Evolutionary conservation across 1,140 invertebrate species (phyloP), one percentile per base, ranked within the genome.

Genomic region (Aphis craccivora): DNA sequence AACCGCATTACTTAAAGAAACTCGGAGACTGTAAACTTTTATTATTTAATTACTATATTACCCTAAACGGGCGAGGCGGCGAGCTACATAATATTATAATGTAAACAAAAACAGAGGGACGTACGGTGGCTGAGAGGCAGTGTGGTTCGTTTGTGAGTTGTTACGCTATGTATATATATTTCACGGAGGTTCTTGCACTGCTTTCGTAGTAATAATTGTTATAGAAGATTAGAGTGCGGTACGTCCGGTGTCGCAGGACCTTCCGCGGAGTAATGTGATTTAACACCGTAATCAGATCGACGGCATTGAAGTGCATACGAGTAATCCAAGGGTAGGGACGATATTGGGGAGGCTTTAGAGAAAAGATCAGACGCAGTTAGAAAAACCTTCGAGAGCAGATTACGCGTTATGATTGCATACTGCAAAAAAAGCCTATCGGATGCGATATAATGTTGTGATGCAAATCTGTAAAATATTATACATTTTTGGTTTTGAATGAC

Each of bases 41-140:
- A 88, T 88, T 88, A 88, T 88, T 88, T 88, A 48, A 88, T 88
- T 88, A 88, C 86, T 20, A 88, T 88, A n/a, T n/a, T 23, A 40
- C 84, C 14, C 40, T 83, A 83, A 83, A 83, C 35, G 35, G 23
- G 40, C 11, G 84, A 84, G 37, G 23, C 83, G 23, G 37, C 83
- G 60, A 76, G 14, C 60, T n/a, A n/a, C 14, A 76, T 35, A 76
- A 76, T 35, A 76, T 35, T 60, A 35, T 22, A 37, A 9, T 43
- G 45, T 86, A 45, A 86, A 86, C 84, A 86, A 86, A 40, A 45
- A 45, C 60, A 1, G 37, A 30, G 84, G 84, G 84, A 45, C 23
- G 23, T 30, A 25, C 25, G 25, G 25, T 30, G 25, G 25, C 1
- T 11, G 9, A 0, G 83, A 2, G 83, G 23, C 20, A 20, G 48